phyloP scores from a whole-genome alignment of 2,888 invertebrate genomes.

The Chromoteleia sp. region DNA sequence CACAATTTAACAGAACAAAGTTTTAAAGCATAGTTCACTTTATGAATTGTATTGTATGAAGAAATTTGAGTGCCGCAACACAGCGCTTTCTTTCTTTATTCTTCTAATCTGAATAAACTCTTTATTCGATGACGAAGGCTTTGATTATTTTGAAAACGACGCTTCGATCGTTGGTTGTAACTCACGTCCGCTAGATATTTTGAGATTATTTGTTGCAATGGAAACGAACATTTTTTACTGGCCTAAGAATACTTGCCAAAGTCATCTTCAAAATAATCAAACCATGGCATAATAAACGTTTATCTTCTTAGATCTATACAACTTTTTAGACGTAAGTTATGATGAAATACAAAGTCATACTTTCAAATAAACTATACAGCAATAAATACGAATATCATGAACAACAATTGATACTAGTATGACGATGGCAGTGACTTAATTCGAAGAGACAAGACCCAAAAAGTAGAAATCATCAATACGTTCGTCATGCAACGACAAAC shows the following conservation, averaged over 20 bases:
- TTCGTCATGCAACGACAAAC: background rate
- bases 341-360: conserved; percentile 54
- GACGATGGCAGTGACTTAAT: conserved; percentile 51
- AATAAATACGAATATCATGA: conserved; percentile 63
- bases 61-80: conserved; percentile 68
- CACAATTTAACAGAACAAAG: conserved; percentile 48
- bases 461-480: background rate
- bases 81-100: conserved; percentile 61
- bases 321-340: conserved; percentile 54
- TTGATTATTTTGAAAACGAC: conserved; percentile 22
- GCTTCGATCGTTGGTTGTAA: conserved; percentile 1
- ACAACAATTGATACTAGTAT: conserved; percentile 19
- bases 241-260: conserved; percentile 37
- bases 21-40: conserved; percentile 64
- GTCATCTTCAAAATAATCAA: conserved; percentile 20
- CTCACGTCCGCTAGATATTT: background rate
- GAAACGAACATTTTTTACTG: background rate
- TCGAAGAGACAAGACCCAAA: background rate
- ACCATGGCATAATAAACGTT: conserved; percentile 12
- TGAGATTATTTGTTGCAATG: too few species aligned
- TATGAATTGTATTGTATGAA: conserved; percentile 71
- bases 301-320: conserved; percentile 52
- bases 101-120: conserved; percentile 45
- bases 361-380: conserved; percentile 53
- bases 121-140: conserved; percentile 10